Conservation (phyloP, 92 coral and sea anemone species). For the Chrysogorgia sp. region DNA sequence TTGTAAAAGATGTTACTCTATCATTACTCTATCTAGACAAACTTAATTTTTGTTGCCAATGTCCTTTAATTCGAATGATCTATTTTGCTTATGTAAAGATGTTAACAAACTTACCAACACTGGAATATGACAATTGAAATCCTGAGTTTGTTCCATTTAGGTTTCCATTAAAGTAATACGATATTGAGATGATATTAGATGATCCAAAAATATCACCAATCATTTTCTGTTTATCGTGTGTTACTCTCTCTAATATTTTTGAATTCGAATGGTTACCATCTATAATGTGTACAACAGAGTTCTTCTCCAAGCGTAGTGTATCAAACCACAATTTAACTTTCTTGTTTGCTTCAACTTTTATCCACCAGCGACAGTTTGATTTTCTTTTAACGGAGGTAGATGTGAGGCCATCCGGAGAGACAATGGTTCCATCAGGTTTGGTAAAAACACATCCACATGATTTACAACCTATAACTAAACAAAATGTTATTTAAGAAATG, state of each 20-base stretch:
- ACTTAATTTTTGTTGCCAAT: too few relatives aligned
- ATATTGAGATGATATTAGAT: slow-evolving; percentile 24
- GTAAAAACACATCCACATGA: slow-evolving; percentile 88
- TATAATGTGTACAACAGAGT: slow-evolving; percentile 66
- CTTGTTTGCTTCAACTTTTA: slow-evolving; percentile 54
- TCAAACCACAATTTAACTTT: slow-evolving; percentile 90
- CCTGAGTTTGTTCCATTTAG: slow-evolving; percentile 13
- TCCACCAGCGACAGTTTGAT: slow-evolving; percentile 79
- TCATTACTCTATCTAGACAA: too few relatives aligned
- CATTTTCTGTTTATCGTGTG: slow-evolving; percentile 26
- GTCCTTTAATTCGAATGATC: too few relatives aligned
- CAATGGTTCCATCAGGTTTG: slow-evolving; percentile 78
- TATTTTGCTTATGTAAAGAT: not conserved
- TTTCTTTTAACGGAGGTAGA: slow-evolving; percentile 57
- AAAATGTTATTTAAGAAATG: not conserved
- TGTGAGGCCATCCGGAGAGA: slow-evolving; percentile 78
- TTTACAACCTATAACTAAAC: slow-evolving; percentile 28
- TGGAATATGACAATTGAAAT: slow-evolving; percentile 27
- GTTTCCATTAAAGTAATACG: slow-evolving; percentile 1
- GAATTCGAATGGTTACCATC: slow-evolving; percentile 87
- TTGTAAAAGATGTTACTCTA: too few relatives aligned
- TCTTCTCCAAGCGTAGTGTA: slow-evolving; percentile 73
- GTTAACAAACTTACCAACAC: slow-evolving; percentile 15
- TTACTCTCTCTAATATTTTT: slow-evolving; percentile 65
- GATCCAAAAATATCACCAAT: slow-evolving; percentile 31